Evolutionary conservation across 2,888 invertebrate genomes (phyloP).

Genomic region (Leptopterna dolabrata): DNA sequence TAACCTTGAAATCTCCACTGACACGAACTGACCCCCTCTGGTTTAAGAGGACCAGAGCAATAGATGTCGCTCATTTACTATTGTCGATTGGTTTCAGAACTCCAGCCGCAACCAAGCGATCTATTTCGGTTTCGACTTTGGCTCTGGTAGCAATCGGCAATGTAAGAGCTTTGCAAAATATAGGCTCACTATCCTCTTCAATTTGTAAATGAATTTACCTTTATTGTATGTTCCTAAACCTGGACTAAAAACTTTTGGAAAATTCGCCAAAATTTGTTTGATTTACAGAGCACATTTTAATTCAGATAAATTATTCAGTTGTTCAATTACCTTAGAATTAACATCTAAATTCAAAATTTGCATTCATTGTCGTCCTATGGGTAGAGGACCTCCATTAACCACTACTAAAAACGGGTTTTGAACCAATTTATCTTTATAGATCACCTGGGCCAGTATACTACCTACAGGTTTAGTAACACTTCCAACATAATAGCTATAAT

Average conservation of each 20-base stretch:
- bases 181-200: constrained; percentile 52
- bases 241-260: too few relatives aligned
- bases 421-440: too few relatives aligned
- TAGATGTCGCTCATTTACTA: constrained; percentile 65
- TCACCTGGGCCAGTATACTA: too few relatives aligned
- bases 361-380: too few relatives aligned
- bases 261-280: too few relatives aligned
- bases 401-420: too few relatives aligned
- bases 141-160: constrained; percentile 62
- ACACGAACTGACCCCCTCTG: constrained; percentile 64
- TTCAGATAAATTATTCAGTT: too few relatives aligned
- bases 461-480: too few relatives aligned
- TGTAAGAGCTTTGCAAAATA: constrained; percentile 62
- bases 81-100: constrained; percentile 61
- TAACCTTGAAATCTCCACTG: constrained; percentile 65
- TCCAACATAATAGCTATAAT: too few relatives aligned
- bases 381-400: too few relatives aligned
- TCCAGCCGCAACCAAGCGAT: constrained; percentile 59
- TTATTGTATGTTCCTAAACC: too few relatives aligned
- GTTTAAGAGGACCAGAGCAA: constrained; percentile 66
- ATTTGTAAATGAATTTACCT: constrained; percentile 1
- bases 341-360: background rate
- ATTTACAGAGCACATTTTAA: too few relatives aligned
- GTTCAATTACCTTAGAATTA: background rate
- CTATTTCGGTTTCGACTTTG: constrained; percentile 62